Base-by-base conservation (phyloP, 2,797 vertebrate genomes). In the Periophthalmus magnuspinnatus region DNA sequence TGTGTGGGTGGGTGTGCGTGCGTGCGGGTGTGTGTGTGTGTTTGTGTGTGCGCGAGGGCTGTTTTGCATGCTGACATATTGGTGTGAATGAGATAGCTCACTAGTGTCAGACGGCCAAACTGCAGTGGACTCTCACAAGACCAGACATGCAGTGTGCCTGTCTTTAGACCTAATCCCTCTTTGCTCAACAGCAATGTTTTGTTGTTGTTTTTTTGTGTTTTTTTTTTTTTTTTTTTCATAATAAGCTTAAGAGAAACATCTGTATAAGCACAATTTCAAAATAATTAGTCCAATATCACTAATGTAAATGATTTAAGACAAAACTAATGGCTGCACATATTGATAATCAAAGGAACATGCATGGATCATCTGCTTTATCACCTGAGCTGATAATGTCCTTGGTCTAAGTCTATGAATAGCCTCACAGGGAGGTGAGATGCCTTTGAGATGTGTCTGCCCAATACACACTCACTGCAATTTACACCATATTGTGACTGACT, bases 31-130 rank as follows among this genome's bases (percentile, higher is more conserved):
- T n/a, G 63, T 32, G 16, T 48, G 62, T 50, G 24, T 33, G 24
- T 63, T 45, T 24, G 61, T 41, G 13, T 45, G 60, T 47, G 21
- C 47, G 21, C 24, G 11, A 24, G 63, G 2, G 28, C 22, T 58
- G 56, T 48, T 65, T 33, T 52, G 28, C 28, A 52, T 34, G 63
- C 47, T 52, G 59, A 48, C 67, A 33, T 60, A 58, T 48, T 59
- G 47, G 67, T 52, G 68, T 62, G 47, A 61, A 60, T 58, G 68
- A 62, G 68, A 22, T 47, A 10, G 45, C 61, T 62, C 48, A 63
- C 22, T 19, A 38, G 58, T 52, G 68, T 63, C 48, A 70, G 48
- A 62, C 50, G 24, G 59, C 34, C 68, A 70, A 70, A 52, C 60
- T 56, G 50, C 60, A 28, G 60, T 56, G 68, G 60, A 41, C 52